Base-by-base conservation (phyloP, 2,888 invertebrate genomes). In the Thecophora atra region DNA sequence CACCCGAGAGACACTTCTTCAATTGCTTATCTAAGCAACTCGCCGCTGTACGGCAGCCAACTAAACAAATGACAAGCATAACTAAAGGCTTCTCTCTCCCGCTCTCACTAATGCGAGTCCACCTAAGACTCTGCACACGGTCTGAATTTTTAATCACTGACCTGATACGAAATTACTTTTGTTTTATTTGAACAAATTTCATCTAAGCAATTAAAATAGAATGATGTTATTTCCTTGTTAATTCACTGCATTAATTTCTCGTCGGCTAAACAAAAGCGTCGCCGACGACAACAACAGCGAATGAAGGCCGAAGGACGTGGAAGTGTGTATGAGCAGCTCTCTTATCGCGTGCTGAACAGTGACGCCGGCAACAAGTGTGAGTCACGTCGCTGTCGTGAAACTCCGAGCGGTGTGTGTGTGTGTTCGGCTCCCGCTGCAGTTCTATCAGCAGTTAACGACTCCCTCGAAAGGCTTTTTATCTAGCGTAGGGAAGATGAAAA, bases 331-430 rank as follows among this genome's bases (percentile, higher is more conserved):
- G n/a, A n/a, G n/a, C n/a, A n/a, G n/a, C 19, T 21, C 4, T 19
- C 68, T 68, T 56, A 68, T 68, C 68, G 58, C 68, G 68, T 68
- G 58, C 56, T 68, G 8, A 58, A 58, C 37, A 42, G 19, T 26
- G 17, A 21, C 15, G 58, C 58, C 54, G 26, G 11, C 58, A 63
- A 42, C 44, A 63, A 42, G 42, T 62, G 37, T 62, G 42, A 64
- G 64, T 47, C 47, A 26, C 51, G 13, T 65, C 28, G 3, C 44
- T 1, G 28, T 51, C 51, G 24, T 65, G 65, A 28, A 51, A 8
- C 65, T 28, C 21, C 58, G 3, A 58, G 28, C 28, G 13, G 13
- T 21, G 62, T 3, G 42, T 19, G 47, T n/a, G n/a, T n/a, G n/a
- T n/a, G n/a, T n/a, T n/a, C n/a, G n/a, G n/a, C n/a, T n/a, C n/a